These are phyloP conservation scores for Leptoclinus maculatus DNA, from an alignment of 2,797 vertebrate species.

Conservation along the genomic window DNA sequence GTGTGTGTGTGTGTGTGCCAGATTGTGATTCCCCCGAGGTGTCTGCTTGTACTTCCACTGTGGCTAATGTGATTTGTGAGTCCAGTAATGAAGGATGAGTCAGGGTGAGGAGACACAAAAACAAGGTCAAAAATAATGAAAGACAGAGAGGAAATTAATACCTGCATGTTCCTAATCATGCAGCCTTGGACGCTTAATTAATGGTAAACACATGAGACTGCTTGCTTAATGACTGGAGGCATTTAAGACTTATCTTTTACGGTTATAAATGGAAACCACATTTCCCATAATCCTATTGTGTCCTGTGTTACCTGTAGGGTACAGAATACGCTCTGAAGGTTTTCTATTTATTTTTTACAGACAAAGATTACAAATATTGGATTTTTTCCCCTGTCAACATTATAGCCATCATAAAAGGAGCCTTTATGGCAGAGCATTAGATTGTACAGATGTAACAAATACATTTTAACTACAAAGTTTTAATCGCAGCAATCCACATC, in stretches of 20 bases:
- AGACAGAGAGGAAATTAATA: neutral
- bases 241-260: neutral
- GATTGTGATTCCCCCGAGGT: neutral
- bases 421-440: neutral
- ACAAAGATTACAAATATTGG: neutral
- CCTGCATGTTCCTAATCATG: neutral
- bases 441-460: neutral
- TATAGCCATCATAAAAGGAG: neutral
- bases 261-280: neutral
- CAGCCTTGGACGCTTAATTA: neutral
- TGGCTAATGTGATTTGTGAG: neutral
- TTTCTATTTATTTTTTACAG: neutral
- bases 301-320: neutral
- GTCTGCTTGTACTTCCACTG: slow-evolving; percentile 9
- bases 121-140: neutral
- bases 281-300: neutral
- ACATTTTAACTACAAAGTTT: slow-evolving; percentile 12
- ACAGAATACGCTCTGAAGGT: neutral
- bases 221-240: neutral
- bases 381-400: neutral
- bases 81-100: slow-evolving; percentile 9
- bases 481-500: neutral
- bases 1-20: neutral
- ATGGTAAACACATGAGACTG: neutral
- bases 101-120: neutral